phyloP scores from a whole-genome alignment of 2,888 invertebrate genomes.

The Keiferia lycopersicella region DNA sequence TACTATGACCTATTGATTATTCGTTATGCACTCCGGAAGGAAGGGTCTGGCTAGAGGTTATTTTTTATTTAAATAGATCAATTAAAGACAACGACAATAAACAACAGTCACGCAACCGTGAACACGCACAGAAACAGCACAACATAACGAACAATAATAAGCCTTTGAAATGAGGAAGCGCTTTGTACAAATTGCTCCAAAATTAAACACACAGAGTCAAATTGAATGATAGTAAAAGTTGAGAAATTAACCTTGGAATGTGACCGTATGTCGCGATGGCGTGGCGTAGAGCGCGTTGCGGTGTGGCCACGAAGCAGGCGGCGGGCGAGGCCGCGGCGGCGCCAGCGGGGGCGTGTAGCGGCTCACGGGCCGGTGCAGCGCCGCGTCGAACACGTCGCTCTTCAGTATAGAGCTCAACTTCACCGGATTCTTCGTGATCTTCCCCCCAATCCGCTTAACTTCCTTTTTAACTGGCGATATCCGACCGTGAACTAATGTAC shows the following conservation, averaged over 20 bases:
- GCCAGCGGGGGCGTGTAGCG: slow-evolving; percentile 87
- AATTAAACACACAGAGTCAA: slow-evolving; percentile 55
- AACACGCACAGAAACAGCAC: slow-evolving; percentile 45
- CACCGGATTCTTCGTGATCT: slow-evolving; percentile 70
- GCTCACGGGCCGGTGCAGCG: slow-evolving; percentile 87
- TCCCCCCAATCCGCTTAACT: slow-evolving; percentile 58
- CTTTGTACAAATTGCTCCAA: slow-evolving; percentile 63
- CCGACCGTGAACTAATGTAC: slow-evolving; percentile 51
- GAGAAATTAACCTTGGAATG: slow-evolving; percentile 85
- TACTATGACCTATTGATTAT: slow-evolving; percentile 56
- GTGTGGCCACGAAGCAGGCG: slow-evolving; percentile 70
- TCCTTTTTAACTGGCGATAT: slow-evolving; percentile 69
- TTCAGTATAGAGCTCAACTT: slow-evolving; percentile 74
- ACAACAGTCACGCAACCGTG: slow-evolving; percentile 48
- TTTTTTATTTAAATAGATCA: slow-evolving; percentile 20
- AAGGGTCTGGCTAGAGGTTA: neutral
- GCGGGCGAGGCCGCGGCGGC: slow-evolving; percentile 78
- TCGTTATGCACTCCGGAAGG: slow-evolving; percentile 36
- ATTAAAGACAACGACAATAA: slow-evolving; percentile 25
- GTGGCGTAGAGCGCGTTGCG: slow-evolving; percentile 71
- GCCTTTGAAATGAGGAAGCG: slow-evolving; percentile 47
- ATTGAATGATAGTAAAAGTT: slow-evolving; percentile 38
- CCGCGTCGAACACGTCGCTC: slow-evolving; percentile 83
- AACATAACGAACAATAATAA: slow-evolving; percentile 60
- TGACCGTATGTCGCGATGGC: slow-evolving; percentile 85